Base-by-base conservation (phyloP, 2,888 invertebrate genomes). In the Andrena camellia region DNA sequence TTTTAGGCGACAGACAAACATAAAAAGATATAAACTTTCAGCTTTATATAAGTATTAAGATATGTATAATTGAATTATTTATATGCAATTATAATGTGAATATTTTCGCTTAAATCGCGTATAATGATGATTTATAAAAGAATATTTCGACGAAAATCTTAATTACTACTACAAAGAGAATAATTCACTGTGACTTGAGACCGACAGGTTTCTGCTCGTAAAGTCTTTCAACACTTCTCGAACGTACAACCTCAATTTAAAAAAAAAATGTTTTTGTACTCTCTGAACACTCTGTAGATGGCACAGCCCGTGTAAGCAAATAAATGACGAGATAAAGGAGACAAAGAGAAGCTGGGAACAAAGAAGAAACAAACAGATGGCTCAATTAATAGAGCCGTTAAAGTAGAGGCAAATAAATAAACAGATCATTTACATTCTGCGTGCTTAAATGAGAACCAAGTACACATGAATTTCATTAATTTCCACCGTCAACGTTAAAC, bases 301-400 rank as follows among this genome's bases (percentile, higher is more conserved):
- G 0, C 57, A 23, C 26, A 57, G 10, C 10, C 7, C 26, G 26
- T 10, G 23, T 26, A 57, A 26, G 7, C 20, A 54, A 57, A 57
- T 57, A 57, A 57, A 57, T 57, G 26, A 13, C 57, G 13, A 57
- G 57, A 57, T 57, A 57, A 57, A 57, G 10, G 26, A 57, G 57
- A 57, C 57, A 57, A 57, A 57, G 26, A 57, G 57, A 57, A 26
- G 23, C 26, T 26, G 13, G 3, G 26, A 26, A 26, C 20, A 57
- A 23, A 57, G 23, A 26, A 57, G 26, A 57, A 57, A 57, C 57
- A 57, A 57, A 57, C 57, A 57, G 23, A 57, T 57, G 57, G 23
- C 57, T 57, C 57, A 26, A 57, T 57, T 57, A 57, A 57, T 57
- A 23, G 10, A 26, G n/a, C 26, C 10, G 57, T 20, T 26, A 57